Base-by-base conservation (phyloP, 2,888 invertebrate genomes). In the Pseudanteris insignis region DNA sequence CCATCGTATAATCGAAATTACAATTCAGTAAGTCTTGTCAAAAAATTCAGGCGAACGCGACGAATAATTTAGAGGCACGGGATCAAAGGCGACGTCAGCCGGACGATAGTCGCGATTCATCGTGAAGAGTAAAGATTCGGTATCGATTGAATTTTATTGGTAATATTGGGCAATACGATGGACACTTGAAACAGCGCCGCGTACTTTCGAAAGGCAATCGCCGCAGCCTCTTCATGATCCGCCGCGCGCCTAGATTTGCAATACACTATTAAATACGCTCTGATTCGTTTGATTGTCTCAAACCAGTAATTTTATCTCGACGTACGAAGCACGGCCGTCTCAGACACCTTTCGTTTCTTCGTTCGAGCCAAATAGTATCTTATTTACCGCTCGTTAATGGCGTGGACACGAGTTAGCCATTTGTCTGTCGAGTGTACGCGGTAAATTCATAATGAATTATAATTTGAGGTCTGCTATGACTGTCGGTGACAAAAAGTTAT, bases 201-300 rank as follows among this genome's bases (percentile, higher is more conserved):
- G 40, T 33, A 43, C 41, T 48, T 54, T 59, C 43, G 58, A 64
- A 60, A 57, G 36, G 29, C 55, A n/a, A n/a, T n/a, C 7, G 21
- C 7, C 12, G 47, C 47, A 54, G 60, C 44, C 53, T 64, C 61
- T 64, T 64, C 64, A 30, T 7, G 61, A 57, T 41, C 29, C 18
- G 33, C 6, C 4, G 28, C 6, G 40, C 13, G 34, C 41, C 33
- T 32, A 24, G 54, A 32, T 50, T 50, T 33, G 50, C 38, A 58
- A 61, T 51, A 11, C 41, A 36, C 61, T 12, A 59, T 64, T 58
- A 64, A 62, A 53, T 64, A 64, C 64, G 64, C 64, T 64, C 64
- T 62, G 55, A 62, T 64, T 64, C 64, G 51, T 62, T 64, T 59
- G 59, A 62, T 62, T 64, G 61, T 64, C 64, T 59, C 54, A 55